Evolutionary conservation across 2,888 invertebrate species (phyloP), one percentile per base, ranked within the genome.

Genomic region (Disparrhopalites patrizii): DNA sequence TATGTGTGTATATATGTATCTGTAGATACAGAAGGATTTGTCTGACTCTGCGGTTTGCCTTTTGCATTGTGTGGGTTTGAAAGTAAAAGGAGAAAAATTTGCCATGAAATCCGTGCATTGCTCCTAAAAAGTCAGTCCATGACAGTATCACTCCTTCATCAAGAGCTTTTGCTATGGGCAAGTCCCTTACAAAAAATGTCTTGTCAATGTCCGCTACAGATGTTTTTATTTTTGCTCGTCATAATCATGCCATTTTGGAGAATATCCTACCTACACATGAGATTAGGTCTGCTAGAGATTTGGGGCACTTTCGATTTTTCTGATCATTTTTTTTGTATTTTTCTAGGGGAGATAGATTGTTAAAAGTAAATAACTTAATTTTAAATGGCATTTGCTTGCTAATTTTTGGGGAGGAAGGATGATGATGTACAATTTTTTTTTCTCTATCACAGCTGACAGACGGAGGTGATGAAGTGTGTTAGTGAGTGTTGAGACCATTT

Each of bases 291-390:
- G 56, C 8, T 64, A 43, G 20, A 20, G 40, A 55, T 64, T 20
- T 28, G 57, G 64, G 50, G 31, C 64, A 25, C 64, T 64, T 64
- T 64, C 64, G n/a, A 47, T 64, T 63, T 63, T 54, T 52, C 2
- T 36, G 15, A 36, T 10, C 8, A 36, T 36, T 10, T 36, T 36
- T 36, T 36, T 36, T 7, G 36, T 36, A 36, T 36, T 36, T 36
- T 36, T 15, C 7, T 36, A 36, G 36, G 15, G 8, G 15, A 36
- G 36, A 36, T 15, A 36, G 36, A 15, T 10, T 36, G 7, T 36
- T 36, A 10, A n/a, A 36, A 36, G 36, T 36, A 36, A 10, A 36
- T 10, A 36, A 36, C 8, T 36, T 36, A 15, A 36, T 7, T 36
- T 15, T 10, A 36, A 36, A 36, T 10, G 36, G 15, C 36, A 36